Evolutionary conservation across 2,888 invertebrate species (phyloP), one percentile per base, ranked within the genome.

Genomic region (Troides aeacus): DNA sequence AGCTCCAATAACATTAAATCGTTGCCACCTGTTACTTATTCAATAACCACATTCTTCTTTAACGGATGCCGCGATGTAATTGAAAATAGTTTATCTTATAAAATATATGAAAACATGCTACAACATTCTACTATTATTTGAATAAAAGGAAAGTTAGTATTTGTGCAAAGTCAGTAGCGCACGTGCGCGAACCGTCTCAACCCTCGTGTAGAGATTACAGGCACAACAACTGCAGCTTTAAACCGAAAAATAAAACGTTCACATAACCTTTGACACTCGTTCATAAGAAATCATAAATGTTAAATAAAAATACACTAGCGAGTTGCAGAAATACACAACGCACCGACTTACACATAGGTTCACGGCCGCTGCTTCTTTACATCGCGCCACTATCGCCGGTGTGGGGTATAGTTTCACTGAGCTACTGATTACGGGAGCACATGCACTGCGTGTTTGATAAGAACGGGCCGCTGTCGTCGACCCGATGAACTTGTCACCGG

Each of bases 351-450:
- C 92, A 92, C 92, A 92, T 92, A 82, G 81, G 88, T 87, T 89
- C 85, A 85, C 86, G 86, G 85, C 86, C 84, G 86, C 87, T 84
- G 87, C 84, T 89, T 85, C 87, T 85, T 90, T 86, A 92, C 92
- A 92, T 92, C 85, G 89, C 92, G 90, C 92, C 91, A 90, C 86
- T 95, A 96, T 79, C 93, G 96, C 82, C 95, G 96, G 80, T 94
- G 95, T 79, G 95, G 95, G 89, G 94, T 93, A 85, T 84, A 82
- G 92, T 93, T 81, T 94, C 94, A 88, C 93, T 92, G 78, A 94
- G 93, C 77, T 93, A 93, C 81, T 93, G 93, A 84, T 56, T 63
- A 88, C 93, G 84, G 74, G 89, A 90, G 82, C 92, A 93, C 86
- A 92, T 88, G 86, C 94, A 94, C 90, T 94, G 94, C 85, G 90